These are phyloP conservation scores for Actenoides hombroni DNA, from an alignment of 2,113 vertebrate genomes.

Conservation along the genomic window DNA sequence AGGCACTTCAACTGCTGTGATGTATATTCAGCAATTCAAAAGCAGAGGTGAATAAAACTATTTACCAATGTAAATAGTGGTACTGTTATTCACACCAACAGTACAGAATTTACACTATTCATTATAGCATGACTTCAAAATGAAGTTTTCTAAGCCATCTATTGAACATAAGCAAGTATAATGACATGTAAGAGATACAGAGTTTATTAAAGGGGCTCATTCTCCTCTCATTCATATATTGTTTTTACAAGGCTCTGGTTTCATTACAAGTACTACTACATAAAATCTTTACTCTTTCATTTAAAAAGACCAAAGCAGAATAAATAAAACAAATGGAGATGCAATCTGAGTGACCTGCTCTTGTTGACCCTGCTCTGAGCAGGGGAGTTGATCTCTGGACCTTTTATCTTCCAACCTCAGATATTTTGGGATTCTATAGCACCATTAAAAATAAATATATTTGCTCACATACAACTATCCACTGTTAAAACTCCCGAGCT, in stretches of 20 bases:
- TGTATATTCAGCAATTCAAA: not conserved
- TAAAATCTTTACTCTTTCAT: not conserved
- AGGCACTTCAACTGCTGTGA: not conserved
- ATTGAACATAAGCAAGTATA: not conserved
- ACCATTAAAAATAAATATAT: not conserved
- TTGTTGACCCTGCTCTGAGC: not conserved
- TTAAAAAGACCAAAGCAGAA: not conserved
- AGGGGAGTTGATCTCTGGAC: not conserved
- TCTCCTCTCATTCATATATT: not conserved
- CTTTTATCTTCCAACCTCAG: not conserved
- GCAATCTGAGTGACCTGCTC: not conserved
- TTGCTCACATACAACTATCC: not conserved
- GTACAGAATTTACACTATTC: not conserved
- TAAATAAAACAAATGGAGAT: not conserved
- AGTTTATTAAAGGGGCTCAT: not conserved
- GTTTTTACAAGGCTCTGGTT: not conserved
- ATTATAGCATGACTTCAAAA: not conserved
- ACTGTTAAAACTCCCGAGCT: rapidly evolving
- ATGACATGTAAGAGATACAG: not conserved
- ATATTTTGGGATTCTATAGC: not conserved
- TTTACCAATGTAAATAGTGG: not conserved
- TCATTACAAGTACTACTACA: not conserved
- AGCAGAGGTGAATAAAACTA: not conserved
- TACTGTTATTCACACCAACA: not conserved
- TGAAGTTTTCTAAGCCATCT: not conserved